Evolutionary conservation across 1,140 invertebrate species (phyloP), one percentile per base, ranked within the genome.

Genomic region (Hyles euphorbiae): DNA sequence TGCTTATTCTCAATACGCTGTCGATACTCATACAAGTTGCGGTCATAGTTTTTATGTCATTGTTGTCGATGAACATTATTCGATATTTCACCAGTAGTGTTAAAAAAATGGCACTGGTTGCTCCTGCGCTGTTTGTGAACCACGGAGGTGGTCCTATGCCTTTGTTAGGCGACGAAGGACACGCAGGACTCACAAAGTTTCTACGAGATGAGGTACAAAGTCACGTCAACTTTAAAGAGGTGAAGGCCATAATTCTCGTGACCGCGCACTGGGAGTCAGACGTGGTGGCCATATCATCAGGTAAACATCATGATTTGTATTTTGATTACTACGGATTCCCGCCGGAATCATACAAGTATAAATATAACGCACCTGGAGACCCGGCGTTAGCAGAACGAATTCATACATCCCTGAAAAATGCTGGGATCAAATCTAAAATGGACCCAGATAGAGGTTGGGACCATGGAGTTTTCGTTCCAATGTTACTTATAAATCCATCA

Each of bases 241-340:
- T 83, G 2, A 87, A 87, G 61, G 86, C 78, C 2, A 87, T 88
- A 5, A 74, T 88, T 40, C 50, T 88, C 8, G 84, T 88, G 4
- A 88, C 86, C 4, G 86, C 86, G 0, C 86, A 88, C 58, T 88
- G 86, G 86, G 74, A 87, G 53, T 83, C 85, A 57, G 67, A 56
- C 11, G 55, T 68, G 47, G 83, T 88, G 7, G 78, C 78, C 2
- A 87, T 88, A 67, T 88, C 86, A 2, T 87, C 86, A 9, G 72
- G 60, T 4, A 67, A 79, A 44, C 76, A 81, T n/a, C 86, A 88
- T 55, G 70, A 78, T 60, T 66, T 88, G 3, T 87, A 83, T 59
- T 88, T 87, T 51, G 86, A 88, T 60, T 88, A 88, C 52, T 85
- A 86, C 43, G 81, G 83, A 10, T 88, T 88, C 53, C 83, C 86